Conservation (phyloP, 2,888 invertebrate species). For the Andrena praecox region DNA sequence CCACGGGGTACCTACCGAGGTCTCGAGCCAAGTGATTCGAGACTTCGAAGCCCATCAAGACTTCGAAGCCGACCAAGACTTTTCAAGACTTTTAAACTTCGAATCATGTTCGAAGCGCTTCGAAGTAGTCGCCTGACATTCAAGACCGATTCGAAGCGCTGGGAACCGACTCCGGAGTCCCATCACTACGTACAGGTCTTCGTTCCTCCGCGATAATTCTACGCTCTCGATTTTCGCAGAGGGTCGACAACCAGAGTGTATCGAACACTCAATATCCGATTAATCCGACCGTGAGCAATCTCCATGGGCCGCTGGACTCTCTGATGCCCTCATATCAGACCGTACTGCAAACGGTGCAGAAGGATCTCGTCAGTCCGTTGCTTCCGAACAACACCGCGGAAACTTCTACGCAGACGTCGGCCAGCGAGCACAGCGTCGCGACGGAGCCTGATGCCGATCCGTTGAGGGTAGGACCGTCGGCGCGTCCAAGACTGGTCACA, state of each 20-base stretch:
- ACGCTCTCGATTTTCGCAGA: conserved; percentile 83
- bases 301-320: conserved; percentile 87
- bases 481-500: conserved; percentile 14
- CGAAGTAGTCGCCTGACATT: no score
- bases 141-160: no score
- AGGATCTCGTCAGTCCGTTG: conserved; percentile 90
- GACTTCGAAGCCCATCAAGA: no score
- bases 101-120: no score
- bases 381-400: conserved; percentile 83
- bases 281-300: conserved; percentile 86
- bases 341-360: conserved; percentile 88
- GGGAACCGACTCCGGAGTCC: no score
- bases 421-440: conserved; percentile 27
- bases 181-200: no score
- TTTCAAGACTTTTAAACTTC: no score
- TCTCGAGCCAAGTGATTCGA: no score
- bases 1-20: no score
- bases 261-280: conserved; percentile 88
- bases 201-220: conserved; percentile 29
- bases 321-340: conserved; percentile 89
- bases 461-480: conserved; percentile 67
- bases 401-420: conserved; percentile 85
- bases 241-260: conserved; percentile 87
- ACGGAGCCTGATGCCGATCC: conserved; percentile 69
- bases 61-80: no score